Conservation (phyloP, 2,888 invertebrate species). For the Yponomeuta cagnagella region DNA sequence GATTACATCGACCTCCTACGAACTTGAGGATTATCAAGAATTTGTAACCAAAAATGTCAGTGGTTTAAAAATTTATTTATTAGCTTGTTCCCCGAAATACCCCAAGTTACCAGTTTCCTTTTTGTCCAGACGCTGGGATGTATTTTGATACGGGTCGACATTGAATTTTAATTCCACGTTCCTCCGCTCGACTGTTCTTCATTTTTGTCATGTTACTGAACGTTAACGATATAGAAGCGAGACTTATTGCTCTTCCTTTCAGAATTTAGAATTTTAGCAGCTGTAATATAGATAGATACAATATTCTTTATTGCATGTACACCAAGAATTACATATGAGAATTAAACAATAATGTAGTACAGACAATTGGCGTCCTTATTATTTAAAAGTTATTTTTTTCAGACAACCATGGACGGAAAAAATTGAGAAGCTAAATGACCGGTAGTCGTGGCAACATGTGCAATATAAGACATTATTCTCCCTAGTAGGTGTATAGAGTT, state of each 20-base stretch:
- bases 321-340: too few species aligned
- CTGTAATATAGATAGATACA: neutral
- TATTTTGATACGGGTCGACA: conserved; percentile 61
- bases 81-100: conserved; percentile 33
- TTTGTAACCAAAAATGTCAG: too few species aligned
- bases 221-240: conserved; percentile 28
- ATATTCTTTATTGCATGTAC: too few species aligned
- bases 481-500: conserved; percentile 30
- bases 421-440: too few species aligned
- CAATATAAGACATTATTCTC: neutral
- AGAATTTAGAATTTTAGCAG: neutral
- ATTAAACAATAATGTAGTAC: too few species aligned
- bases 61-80: too few species aligned
- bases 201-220: conserved; percentile 45
- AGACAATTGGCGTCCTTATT: too few species aligned
- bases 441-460: too few species aligned
- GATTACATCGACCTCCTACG: too few species aligned
- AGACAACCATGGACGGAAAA: too few species aligned
- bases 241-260: neutral
- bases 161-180: conserved; percentile 27
- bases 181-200: conserved; percentile 25
- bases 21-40: too few species aligned
- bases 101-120: conserved; percentile 26
- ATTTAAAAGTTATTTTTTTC: too few species aligned
- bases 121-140: conserved; percentile 34